Conservation (phyloP, 2,113 vertebrate genomes). For the Nannobrachium achirus region DNA sequence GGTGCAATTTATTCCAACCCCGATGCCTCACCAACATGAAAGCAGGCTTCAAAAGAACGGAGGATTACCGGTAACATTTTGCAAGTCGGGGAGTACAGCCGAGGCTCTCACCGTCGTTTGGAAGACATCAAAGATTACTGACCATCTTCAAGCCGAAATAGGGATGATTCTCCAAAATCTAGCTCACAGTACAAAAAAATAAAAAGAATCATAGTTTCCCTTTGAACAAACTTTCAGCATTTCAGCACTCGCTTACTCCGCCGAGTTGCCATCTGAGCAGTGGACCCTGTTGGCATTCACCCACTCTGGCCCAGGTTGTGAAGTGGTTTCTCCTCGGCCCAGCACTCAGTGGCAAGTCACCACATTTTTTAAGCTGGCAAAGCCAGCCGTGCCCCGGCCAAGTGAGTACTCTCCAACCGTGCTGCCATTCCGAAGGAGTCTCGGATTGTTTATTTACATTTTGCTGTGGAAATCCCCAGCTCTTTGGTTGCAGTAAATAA, state of each 20-base stretch:
- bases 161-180: slow-evolving; percentile 31
- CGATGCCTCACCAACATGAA: slow-evolving; percentile 74
- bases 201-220: slow-evolving; percentile 1
- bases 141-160: slow-evolving; percentile 49
- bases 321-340: slow-evolving; percentile 60
- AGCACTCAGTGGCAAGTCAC: slow-evolving; percentile 53
- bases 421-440: slow-evolving; percentile 47
- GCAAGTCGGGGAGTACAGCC: slow-evolving; percentile 32
- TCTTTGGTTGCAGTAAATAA: slow-evolving; percentile 74
- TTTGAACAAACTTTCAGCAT: slow-evolving; percentile 22
- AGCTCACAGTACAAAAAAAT: slow-evolving; percentile 7
- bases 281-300: slow-evolving; percentile 45
- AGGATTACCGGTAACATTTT: slow-evolving; percentile 64
- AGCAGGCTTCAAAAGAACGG: slow-evolving; percentile 76
- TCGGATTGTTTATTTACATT: slow-evolving; percentile 78
- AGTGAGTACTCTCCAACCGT: slow-evolving; percentile 41
- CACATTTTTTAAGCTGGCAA: slow-evolving; percentile 63
- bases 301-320: slow-evolving; percentile 39
- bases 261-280: slow-evolving; percentile 38
- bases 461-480: slow-evolving; percentile 75
- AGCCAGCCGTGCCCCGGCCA: slow-evolving; percentile 46
- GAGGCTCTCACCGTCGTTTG: slow-evolving; percentile 37
- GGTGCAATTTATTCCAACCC: slow-evolving; percentile 79
- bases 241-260: slow-evolving; percentile 29
- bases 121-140: slow-evolving; percentile 66